Conservation (phyloP, 2,888 invertebrate species). For the Lepas anatifera region DNA sequence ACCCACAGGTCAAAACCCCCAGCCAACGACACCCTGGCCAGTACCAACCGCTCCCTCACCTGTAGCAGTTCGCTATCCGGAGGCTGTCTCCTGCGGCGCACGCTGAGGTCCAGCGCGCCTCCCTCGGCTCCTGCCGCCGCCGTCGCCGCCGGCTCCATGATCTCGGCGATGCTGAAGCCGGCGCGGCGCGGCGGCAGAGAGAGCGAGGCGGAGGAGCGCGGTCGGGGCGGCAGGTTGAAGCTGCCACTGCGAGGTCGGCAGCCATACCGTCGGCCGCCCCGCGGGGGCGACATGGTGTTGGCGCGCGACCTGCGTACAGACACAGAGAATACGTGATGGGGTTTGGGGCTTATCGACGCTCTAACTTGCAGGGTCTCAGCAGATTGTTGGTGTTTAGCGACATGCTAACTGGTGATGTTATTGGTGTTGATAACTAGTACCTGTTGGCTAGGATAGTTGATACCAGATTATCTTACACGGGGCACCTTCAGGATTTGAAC, state of each 20-base stretch:
- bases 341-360: too few relatives aligned
- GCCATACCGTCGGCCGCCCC: neutral
- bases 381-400: too few relatives aligned
- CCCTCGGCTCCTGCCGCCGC: neutral
- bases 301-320: neutral
- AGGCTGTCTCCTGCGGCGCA: neutral
- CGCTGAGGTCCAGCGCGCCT: conserved; percentile 1
- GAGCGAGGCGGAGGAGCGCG: neutral
- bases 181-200: neutral
- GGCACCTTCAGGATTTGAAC: too few relatives aligned
- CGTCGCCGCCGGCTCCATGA: neutral
- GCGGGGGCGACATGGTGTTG: conserved; percentile 3
- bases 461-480: too few relatives aligned
- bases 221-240: neutral
- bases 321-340: too few relatives aligned
- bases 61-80: neutral
- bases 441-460: too few relatives aligned
- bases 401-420: too few relatives aligned
- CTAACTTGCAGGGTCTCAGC: too few relatives aligned
- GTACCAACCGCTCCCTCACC: too few relatives aligned
- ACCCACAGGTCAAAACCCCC: too few relatives aligned
- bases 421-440: too few relatives aligned
- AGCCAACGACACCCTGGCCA: too few relatives aligned
- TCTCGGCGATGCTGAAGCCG: conserved; percentile 5
- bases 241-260: neutral